phyloP scores from a whole-genome alignment of 2,797 vertebrate species.

The Pyrocephalus nanus region DNA sequence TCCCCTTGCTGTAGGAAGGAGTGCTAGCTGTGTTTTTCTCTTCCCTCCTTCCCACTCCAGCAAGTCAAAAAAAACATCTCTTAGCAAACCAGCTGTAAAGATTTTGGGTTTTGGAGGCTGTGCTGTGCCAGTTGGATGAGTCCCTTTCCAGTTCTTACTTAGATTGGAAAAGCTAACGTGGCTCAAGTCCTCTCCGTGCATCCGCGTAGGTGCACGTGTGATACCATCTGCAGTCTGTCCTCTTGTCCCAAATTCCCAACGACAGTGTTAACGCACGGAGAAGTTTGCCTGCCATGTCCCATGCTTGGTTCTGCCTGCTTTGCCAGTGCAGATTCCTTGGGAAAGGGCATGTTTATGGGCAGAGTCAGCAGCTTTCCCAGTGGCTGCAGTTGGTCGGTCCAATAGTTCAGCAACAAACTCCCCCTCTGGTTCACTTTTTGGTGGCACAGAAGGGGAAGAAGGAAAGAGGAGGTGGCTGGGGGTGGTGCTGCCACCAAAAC shows the following conservation, averaged over 20 bases:
- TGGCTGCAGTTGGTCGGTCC: background rate
- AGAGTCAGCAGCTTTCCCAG: background rate
- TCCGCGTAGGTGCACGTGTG: background rate
- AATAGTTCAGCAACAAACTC: background rate
- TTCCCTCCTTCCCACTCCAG: conserved; percentile 36
- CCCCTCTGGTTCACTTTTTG: background rate
- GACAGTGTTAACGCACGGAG: background rate
- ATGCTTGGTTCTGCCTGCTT: background rate
- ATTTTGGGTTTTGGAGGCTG: background rate
- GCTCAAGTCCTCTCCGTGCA: background rate
- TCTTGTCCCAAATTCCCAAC: background rate
- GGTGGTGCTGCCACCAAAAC: background rate
- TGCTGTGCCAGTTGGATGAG: background rate
- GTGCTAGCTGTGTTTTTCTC: background rate
- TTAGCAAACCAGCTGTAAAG: conserved; percentile 22
- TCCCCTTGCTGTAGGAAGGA: conserved; percentile 9
- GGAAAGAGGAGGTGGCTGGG: background rate
- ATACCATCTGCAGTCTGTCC: background rate
- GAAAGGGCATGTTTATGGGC: background rate
- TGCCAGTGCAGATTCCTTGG: background rate
- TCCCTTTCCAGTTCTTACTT: background rate
- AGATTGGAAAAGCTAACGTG: background rate
- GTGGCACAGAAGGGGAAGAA: background rate
- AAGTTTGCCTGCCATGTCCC: background rate
- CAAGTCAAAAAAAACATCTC: conserved; percentile 7